Base-by-base conservation (phyloP, 2,797 vertebrate genomes). In the Lemur catta region DNA sequence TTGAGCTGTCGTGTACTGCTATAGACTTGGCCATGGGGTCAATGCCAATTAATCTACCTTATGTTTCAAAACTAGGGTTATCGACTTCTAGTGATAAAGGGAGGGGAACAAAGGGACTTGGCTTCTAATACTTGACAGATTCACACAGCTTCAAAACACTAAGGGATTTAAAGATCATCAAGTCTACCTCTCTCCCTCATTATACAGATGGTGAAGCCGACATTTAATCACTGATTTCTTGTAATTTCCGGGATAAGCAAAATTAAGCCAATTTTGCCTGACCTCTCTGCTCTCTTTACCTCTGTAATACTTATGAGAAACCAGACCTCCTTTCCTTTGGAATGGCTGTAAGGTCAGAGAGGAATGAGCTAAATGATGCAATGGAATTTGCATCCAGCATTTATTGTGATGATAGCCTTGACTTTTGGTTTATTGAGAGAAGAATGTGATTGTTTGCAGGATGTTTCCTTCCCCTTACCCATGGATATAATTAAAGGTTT, bases 231-330 rank as follows among this genome's bases (percentile, higher is more conserved):
- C 84, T 59, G 38, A 93, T 85, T 95, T 93, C 92, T 95, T 93
- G 4, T 72, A 43, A 92, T 95, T 97, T 97, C 82, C 7, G 10
- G 88, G 41, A 82, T 96, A 92, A 96, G 88, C 59, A 82, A 94
- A 97, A 96, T 93, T 93, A 96, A 95, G 96, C 46, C 63, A 94
- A 94, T 97, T 97, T 97, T 94, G 26, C 69, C 85, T 95, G 93
- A 92, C 67, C 48, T 87, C 52, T 93, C 52, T 94, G 65, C 55
- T 97, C 57, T 94, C n/a, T 84, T 91, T 94, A 82, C 76, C 30
- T 92, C 90, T 84, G 28, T 55, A 92, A 61, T 93, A 87, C 50
- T 76, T 95, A 61, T 48, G 75, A 95, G 76, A 84, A 90, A 94
- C 12, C 38, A 97, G 88, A 57, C 30, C 33, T 80, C 78, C 13